These are phyloP conservation scores for Xenotilapia leptura DNA, from an alignment of 2,113 vertebrate genomes.

Conservation along the genomic window DNA sequence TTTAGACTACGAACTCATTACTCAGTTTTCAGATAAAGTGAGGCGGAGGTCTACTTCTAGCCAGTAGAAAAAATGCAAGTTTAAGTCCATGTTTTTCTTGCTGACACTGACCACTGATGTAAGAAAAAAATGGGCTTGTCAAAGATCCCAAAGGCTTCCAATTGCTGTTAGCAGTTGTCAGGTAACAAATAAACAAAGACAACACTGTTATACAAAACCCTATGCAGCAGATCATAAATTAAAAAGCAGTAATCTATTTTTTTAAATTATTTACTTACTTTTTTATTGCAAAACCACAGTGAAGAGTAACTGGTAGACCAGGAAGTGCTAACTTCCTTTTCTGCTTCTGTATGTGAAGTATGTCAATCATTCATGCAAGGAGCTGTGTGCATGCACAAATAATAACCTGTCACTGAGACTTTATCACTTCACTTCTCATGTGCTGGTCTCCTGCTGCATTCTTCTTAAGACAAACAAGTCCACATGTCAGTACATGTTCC, in stretches of 20 bases:
- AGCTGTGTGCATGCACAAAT: neutral
- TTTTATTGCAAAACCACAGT: neutral
- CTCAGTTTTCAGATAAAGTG: neutral
- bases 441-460: neutral
- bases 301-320: neutral
- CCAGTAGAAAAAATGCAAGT: neutral
- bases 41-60: fast-evolving
- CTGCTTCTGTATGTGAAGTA: neutral
- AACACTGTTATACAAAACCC: neutral
- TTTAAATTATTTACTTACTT: neutral
- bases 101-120: neutral
- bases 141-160: neutral
- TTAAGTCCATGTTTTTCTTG: neutral
- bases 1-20: neutral
- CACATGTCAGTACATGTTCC: neutral
- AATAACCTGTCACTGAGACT: neutral
- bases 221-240: neutral
- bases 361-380: neutral
- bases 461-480: neutral
- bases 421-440: neutral
- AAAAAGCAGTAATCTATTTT: neutral
- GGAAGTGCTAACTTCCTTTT: neutral
- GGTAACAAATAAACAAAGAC: neutral
- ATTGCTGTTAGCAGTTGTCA: neutral
- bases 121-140: neutral